Evolutionary conservation across 2,797 vertebrate genomes (phyloP), one percentile per base, ranked within the genome.

Genomic region (Lagorchestes hirsutus): DNA sequence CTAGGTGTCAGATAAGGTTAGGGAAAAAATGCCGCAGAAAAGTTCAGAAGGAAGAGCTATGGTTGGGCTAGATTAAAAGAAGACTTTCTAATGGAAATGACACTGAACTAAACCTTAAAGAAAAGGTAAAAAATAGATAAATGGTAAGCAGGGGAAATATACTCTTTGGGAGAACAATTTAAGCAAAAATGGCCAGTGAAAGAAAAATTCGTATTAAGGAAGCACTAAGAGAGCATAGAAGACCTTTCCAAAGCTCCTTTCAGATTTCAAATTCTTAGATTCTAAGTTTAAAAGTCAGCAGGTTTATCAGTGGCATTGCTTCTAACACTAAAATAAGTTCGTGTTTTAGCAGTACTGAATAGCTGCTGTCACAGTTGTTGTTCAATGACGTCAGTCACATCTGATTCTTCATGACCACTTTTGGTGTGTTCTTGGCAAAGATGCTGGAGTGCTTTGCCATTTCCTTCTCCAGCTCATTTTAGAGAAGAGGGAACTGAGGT

Each of bases 101-200:
- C 94, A 93, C 29, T 93, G 9, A 95, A 55, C 59, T 93, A 18
- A 67, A 29, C 46, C 28, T 95, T 91, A 96, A 95, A 95, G 27
- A 94, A 93, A 91, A 82, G 18, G 22, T 5, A 34, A 34, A 10
- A 59, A 34, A 52, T 67, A 31, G 55, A 29, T 92, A 40, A 22
- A 90, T 56, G 93, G 62, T 93, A 12, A 95, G 22, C 27, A 54
- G 31, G 59, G 95, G 34, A 46, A 59, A 1, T 16, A 13, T 24
- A 29, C 12, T 82, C 74, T 46, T 62, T 91, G 54, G 52, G 56
- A 94, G 54, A 87, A 10, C 12, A 2, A 6, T 94, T 46, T 57
- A 31, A 90, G 74, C 27, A 91, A 14, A 93, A 13, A 58, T 52
- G 1, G 10, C 40, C 40, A 87, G 40, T 27, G 46, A 50, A 46